Evolutionary conservation across 2,888 invertebrate genomes (phyloP).

Genomic region (Toxonevra muliebris): DNA sequence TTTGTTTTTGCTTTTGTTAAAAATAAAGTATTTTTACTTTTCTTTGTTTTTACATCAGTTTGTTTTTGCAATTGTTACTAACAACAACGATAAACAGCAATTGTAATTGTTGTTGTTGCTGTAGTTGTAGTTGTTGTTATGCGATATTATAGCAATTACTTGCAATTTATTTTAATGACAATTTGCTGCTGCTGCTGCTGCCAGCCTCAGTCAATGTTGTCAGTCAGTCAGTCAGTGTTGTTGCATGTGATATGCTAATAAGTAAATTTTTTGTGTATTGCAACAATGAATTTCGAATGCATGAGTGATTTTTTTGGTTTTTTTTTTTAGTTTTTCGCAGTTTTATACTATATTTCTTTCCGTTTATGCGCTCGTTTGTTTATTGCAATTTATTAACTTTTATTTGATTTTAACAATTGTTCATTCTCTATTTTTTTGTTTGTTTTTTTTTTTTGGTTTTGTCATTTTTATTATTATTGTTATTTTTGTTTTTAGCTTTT

Average conservation of each 20-base stretch:
- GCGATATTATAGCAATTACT: constrained; percentile 3
- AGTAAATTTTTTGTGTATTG: neutral
- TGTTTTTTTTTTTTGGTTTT: neutral
- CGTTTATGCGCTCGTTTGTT: neutral
- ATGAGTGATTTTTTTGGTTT: constrained; percentile 7
- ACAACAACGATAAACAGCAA: neutral
- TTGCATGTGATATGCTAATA: constrained; percentile 22
- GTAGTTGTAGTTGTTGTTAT: neutral
- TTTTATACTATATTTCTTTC: neutral
- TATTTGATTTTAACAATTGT: constrained; percentile 29
- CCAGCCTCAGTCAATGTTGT: too few species aligned
- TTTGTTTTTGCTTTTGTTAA: too few species aligned
- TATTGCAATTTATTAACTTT: constrained; percentile 13
- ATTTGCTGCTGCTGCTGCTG: neutral
- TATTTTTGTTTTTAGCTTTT: constrained; percentile 6
- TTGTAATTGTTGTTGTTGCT: neutral
- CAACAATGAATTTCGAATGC: constrained; percentile 8
- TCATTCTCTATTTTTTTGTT: constrained; percentile 12
- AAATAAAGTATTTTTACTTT: too few species aligned
- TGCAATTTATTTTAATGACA: constrained; percentile 15
- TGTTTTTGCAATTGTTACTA: neutral
- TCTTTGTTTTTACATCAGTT: too few species aligned
- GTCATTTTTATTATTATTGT: neutral
- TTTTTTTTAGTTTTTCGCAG: neutral
- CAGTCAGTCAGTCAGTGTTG: constrained; percentile 2